Conservation (phyloP, 2,113 vertebrate genomes). For the Formicarius rufipectus region DNA sequence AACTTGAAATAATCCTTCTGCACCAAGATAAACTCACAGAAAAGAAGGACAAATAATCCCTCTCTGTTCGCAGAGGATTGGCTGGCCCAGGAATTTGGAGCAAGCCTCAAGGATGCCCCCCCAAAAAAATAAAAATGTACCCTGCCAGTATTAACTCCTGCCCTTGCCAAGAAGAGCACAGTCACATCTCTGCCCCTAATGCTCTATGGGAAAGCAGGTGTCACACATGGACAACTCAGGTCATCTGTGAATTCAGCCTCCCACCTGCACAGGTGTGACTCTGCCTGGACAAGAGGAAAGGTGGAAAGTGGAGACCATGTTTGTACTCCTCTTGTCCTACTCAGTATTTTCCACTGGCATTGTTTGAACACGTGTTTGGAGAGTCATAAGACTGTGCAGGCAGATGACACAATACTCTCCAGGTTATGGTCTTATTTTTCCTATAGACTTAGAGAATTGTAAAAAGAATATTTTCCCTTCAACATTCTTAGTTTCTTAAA, state of each 20-base stretch:
- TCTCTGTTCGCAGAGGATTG: neutral
- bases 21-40: neutral
- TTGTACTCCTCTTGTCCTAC: neutral
- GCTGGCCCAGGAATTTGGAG: neutral
- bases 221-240: neutral
- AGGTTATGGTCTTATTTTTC: neutral
- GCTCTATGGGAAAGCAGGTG: neutral
- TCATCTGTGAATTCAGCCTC: neutral
- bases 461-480: neutral
- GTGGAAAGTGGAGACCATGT: neutral
- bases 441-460: neutral
- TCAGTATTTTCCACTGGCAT: neutral
- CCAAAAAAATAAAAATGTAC: neutral
- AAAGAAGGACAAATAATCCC: neutral
- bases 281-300: neutral
- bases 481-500: neutral
- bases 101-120: neutral
- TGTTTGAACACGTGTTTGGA: accelerated
- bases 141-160: neutral
- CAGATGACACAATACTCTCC: neutral
- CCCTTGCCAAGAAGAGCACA: neutral
- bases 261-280: neutral
- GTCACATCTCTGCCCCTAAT: neutral
- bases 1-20: neutral
- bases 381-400: neutral